Evolutionary conservation across 2,888 invertebrate species (phyloP), one percentile per base, ranked within the genome.

Genomic region (Fragum sueziense): DNA sequence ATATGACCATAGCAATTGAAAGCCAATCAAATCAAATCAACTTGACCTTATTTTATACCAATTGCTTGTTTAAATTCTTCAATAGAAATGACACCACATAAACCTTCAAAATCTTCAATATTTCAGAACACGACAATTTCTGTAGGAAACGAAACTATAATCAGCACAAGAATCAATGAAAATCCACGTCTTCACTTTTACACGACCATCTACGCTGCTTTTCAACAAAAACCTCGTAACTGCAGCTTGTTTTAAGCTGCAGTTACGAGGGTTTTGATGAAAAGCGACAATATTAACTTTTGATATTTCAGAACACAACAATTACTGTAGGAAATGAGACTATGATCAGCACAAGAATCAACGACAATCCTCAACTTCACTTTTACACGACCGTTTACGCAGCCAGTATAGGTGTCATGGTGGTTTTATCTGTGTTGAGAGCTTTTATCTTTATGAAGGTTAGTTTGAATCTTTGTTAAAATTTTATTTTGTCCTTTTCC

Each of bases 391-490:
- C 91, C 3, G 91, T 95, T 72, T 95, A 95, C 87, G 94, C 94
- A 0, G 85, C 93, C 9, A 94, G 94, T 27, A 93, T 95, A 3
- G 91, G 93, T 0, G 91, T 94, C 57, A 94, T 95, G 76, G 89
- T 95, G 27, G 67, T 94, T 2, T 93, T 94, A 1, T 94, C 94
- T 70, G 86, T 94, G 4, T 72, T 95, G 62, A 94, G 95, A 74
- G 95, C 95, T 7, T 91, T 94, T 59, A 90, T 94, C 0, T 95
- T 95, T 82, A 95, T 95, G 82, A 94, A 94, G 89, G 94, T 94
- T 85, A 76, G 83, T 59, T 31, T n/a, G n/a, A n/a, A n/a, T n/a
- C n/a, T n/a, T n/a, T n/a, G n/a, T n/a, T n/a, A n/a, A n/a, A n/a
- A n/a, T n/a, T n/a, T n/a, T n/a, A n/a, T n/a, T n/a, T n/a, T n/a